Evolutionary conservation across 2,113 vertebrate species (phyloP), one percentile per base, ranked within the genome.

Genomic region (Ptyas mucosa): DNA sequence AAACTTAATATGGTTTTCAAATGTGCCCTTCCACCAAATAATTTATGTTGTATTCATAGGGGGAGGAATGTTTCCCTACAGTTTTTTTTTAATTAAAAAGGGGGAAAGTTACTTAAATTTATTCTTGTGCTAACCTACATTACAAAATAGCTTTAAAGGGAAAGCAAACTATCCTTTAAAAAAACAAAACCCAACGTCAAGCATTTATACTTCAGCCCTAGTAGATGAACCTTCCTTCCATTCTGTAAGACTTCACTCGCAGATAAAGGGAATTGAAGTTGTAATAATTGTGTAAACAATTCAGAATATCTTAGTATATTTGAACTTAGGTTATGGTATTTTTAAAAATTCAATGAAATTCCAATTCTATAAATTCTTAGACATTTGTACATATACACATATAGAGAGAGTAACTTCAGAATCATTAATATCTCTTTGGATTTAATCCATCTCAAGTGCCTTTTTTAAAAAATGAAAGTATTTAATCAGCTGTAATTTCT

Each of bases 311-410:
- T 39, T 43, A 92, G 92, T 75, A 51, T 93, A 34, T 91, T 85
- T 91, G 69, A 81, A 39, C 12, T 91, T 52, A 18, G 92, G 93
- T 0, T 55, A 89, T 23, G 0, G 88, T 91, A 87, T 92, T 96
- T 43, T 58, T 46, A 58, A 55, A 92, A 94, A 92, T 8, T 61
- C 64, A 81, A 8, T 39, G 24, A 49, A 26, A 88, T 92, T 91
- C 89, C 92, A 6, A 81, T 52, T 29, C n/a, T 43, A 15, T 53
- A 39, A 85, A 90, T 92, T 39, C 64, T 15, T 64, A 49, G 20
- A 20, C 39, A 61, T 43, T 11, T 90, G 58, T 39, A 20, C n/a
- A 75, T 8, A 34, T 2, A 75, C 1, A 49, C 15, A 24, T 15
- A 43, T 1, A 46, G 9, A 89, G 1, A 61, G 23, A 20, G 10